These are phyloP conservation scores for Columba guinea DNA, from an alignment of 2,797 vertebrate species.

Conservation along the genomic window DNA sequence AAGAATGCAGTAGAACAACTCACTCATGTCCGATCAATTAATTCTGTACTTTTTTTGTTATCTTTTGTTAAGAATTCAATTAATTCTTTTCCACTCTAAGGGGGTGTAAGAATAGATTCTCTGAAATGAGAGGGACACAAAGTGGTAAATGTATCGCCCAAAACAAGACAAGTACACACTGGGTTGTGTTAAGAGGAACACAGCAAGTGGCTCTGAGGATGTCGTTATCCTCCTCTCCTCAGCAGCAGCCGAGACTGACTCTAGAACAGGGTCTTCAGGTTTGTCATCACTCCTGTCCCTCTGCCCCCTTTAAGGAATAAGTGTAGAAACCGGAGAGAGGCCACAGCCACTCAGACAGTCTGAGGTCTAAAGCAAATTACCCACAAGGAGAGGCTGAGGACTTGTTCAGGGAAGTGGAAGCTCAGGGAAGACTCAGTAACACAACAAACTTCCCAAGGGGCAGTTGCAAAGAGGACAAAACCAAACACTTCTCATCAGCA, in stretches of 20 bases:
- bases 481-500: not conserved
- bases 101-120: not conserved
- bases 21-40: not conserved
- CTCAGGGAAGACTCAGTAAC: not conserved
- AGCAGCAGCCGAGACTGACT: not conserved
- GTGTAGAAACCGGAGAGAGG: not conserved
- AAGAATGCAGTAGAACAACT: not conserved
- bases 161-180: not conserved
- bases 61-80: not conserved
- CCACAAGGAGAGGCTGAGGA: not conserved
- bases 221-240: not conserved
- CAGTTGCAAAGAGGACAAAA: not conserved
- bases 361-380: not conserved
- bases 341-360: not conserved
- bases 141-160: not conserved
- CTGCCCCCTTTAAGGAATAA: not conserved
- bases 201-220: rapidly evolving
- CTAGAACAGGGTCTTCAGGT: not conserved
- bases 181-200: not conserved
- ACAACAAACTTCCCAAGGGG: not conserved
- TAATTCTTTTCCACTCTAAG: not conserved
- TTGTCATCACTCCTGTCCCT: not conserved
- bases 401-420: not conserved
- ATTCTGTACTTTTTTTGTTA: not conserved
- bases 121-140: not conserved